Conservation (phyloP, 2,113 vertebrate species). For the Stictonetta naevosa region DNA sequence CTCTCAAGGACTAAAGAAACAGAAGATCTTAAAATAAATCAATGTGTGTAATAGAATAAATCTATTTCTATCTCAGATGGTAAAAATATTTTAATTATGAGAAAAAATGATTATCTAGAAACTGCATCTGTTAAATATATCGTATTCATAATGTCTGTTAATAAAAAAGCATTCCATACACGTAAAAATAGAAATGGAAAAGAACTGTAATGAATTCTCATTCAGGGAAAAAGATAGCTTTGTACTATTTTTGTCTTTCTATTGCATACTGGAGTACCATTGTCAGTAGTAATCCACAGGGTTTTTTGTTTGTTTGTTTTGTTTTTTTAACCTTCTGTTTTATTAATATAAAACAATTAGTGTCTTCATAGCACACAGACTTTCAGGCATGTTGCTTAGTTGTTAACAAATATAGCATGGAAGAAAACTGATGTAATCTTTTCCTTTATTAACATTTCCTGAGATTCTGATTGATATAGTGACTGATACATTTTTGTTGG, state of each 20-base stretch:
- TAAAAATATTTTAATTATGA: slow-evolving; percentile 31
- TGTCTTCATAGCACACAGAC: not conserved
- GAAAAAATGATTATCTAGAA: not conserved
- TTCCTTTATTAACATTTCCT: not conserved
- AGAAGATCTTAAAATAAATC: not conserved
- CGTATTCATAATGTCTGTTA: slow-evolving; percentile 24
- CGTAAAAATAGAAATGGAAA: slow-evolving; percentile 20
- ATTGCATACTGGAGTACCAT: not conserved
- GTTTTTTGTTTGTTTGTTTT: not conserved
- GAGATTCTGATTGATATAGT: not conserved
- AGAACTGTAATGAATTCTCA: not conserved
- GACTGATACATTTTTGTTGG: not conserved
- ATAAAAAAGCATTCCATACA: slow-evolving; percentile 31
- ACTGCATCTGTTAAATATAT: slow-evolving; percentile 14
- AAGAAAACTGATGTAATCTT: not conserved
- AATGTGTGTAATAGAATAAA: not conserved
- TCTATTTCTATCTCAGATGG: not conserved
- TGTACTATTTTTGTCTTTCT: not conserved
- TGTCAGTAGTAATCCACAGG: not conserved
- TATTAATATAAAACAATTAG: not conserved
- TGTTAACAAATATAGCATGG: not conserved
- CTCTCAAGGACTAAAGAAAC: not conserved
- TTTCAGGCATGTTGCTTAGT: not conserved
- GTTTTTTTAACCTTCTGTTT: not conserved
- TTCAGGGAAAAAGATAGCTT: slow-evolving; percentile 20